These are phyloP conservation scores for Pampus argenteus DNA, from an alignment of 2,797 vertebrate genomes.

Conservation along the genomic window DNA sequence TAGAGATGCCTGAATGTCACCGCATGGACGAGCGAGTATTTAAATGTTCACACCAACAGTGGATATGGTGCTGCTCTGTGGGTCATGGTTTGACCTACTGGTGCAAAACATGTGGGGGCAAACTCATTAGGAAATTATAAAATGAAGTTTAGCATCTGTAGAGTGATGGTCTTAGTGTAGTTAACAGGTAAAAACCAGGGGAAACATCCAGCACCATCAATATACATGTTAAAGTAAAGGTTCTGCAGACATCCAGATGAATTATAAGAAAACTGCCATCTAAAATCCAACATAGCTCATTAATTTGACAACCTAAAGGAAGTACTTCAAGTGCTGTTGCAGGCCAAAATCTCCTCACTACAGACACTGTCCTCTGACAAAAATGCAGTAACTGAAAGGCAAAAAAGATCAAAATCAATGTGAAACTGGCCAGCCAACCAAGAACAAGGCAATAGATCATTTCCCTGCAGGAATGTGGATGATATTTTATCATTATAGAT, in stretches of 20 bases:
- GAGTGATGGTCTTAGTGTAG: not conserved
- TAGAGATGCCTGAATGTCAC: conserved; percentile 72
- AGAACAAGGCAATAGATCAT: conserved; percentile 42
- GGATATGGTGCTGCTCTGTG: conserved; percentile 3
- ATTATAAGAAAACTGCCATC: conserved; percentile 1
- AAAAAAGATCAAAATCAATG: conserved; percentile 54
- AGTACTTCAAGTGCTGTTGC: conserved; percentile 2
- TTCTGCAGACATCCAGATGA: not conserved
- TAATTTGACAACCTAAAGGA: conserved; percentile 11
- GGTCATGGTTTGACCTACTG: not conserved
- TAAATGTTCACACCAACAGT: conserved; percentile 10
- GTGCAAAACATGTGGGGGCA: not conserved
- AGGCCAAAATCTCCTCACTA: conserved; percentile 11
- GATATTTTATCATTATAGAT: conserved; percentile 53
- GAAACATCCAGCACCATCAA: not conserved
- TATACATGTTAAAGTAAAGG: not conserved
- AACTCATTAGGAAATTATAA: not conserved
- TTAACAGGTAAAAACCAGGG: not conserved
- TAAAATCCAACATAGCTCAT: conserved; percentile 4
- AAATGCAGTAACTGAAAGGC: conserved; percentile 34
- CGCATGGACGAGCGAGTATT: conserved; percentile 47
- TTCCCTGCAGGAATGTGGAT: conserved; percentile 41
- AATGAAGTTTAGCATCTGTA: not conserved
- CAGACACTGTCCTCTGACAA: conserved; percentile 1
- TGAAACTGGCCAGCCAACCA: conserved; percentile 29